Base-by-base conservation (phyloP, 2,113 vertebrate genomes). In the Scolopax mira region DNA sequence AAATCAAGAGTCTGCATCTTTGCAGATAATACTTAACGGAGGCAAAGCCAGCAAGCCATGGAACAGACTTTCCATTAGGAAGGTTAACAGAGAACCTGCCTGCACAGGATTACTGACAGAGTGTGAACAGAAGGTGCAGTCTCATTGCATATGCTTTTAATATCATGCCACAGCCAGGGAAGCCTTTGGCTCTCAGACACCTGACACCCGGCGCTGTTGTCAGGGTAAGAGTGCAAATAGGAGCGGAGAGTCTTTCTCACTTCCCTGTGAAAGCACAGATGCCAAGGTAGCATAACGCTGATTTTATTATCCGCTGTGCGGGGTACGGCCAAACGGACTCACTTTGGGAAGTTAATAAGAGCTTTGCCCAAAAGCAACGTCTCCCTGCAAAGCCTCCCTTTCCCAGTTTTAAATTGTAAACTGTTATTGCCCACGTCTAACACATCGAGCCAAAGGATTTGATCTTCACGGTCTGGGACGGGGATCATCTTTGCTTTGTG, bases 71-170 rank as follows among this genome's bases (percentile, higher is more conserved):
- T 55, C 88, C 90, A 88, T 74, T 85, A 66, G 30, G 92, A 79
- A 91, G 94, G 96, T 93, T 82, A 95, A 87, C 74, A 84, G 97
- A 92, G 85, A 87, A 89, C 94, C 97, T 96, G 93, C 85, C 94
- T 92, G 85, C 65, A 9, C 10, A 3, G 77, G 37, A 85, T 94
- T 92, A 81, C 88, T 87, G 92, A 54, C 84, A 70, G 85, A 51
- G 91, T 82, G 96, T 19, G 95, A 88, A 89, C 82, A 91, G 79
- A 88, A 95, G 93, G 88, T 54, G 71, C 72, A 83, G 94, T 27
- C 69, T 94, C 93, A 67, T 91, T 90, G 95, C 96, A 97, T 90
- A 83, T 94, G 97, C 94, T 96, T 97, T 96, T 83, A 94, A 91
- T 88, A 85, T 81, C 77, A 6, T 74, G 94, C 31, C 89, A 27